phyloP scores from a whole-genome alignment of 2,113 vertebrate species.

The Irena cyanogastra region DNA sequence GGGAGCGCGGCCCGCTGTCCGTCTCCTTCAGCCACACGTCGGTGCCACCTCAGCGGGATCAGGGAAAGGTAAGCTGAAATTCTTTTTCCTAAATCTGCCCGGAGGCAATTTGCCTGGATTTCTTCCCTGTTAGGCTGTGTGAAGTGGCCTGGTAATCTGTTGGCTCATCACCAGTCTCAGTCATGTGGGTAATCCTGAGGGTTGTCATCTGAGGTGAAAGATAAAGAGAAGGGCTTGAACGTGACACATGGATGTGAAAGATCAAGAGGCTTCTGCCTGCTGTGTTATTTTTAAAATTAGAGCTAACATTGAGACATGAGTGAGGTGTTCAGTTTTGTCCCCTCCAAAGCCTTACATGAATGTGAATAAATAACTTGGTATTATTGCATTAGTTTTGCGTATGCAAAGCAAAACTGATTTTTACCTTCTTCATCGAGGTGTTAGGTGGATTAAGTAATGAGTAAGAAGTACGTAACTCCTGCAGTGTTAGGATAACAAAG shows the following conservation, averaged over 20 bases:
- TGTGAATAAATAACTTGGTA: neutral
- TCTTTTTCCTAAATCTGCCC: neutral
- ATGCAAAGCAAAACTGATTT: neutral
- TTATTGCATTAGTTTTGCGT: neutral
- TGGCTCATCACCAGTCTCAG: neutral
- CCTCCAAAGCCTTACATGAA: neutral
- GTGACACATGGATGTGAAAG: neutral
- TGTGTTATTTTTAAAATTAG: neutral
- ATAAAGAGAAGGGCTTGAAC: neutral
- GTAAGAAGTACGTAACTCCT: neutral
- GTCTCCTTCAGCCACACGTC: rapidly evolving
- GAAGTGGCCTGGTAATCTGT: neutral
- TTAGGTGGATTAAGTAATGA: neutral
- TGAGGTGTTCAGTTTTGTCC: neutral
- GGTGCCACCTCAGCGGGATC: neutral
- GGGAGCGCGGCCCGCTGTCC: neutral
- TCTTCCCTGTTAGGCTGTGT: neutral
- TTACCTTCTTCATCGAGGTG: neutral
- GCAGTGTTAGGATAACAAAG: too few relatives aligned
- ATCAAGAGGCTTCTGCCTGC: neutral
- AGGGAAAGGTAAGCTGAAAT: neutral
- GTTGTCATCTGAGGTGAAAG: neutral
- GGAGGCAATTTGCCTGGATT: neutral
- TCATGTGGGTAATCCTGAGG: neutral
- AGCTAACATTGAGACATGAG: neutral